Evolutionary conservation across 2,888 invertebrate species (phyloP).

Genomic region (Oscheius sp.): DNA sequence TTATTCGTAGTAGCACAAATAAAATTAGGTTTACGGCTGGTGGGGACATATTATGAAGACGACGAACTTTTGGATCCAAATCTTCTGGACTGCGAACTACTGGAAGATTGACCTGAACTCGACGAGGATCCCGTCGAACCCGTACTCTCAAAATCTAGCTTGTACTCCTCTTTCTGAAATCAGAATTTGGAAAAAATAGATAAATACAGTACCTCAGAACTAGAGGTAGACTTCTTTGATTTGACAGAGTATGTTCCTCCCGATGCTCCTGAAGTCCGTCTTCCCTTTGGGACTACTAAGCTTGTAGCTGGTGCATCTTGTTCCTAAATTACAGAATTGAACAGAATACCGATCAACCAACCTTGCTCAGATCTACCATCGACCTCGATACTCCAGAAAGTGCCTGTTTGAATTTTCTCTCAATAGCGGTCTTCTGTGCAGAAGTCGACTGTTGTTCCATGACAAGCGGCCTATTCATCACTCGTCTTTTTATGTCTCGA

Average conservation of each 20-base stretch:
- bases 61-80: neutral
- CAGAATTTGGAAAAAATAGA: neutral
- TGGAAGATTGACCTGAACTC: neutral
- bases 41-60: neutral
- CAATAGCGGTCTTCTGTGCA: conserved; percentile 22
- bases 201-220: conserved; percentile 3
- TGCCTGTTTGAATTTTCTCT: conserved; percentile 35
- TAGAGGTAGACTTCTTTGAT: conserved; percentile 21
- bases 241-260: conserved; percentile 25
- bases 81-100: neutral
- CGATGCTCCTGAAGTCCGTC: conserved; percentile 14
- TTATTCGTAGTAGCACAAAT: neutral
- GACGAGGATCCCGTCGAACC: conserved; percentile 12
- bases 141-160: conserved; percentile 21
- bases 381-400: conserved; percentile 10
- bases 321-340: neutral
- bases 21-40: neutral
- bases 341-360: neutral
- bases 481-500: conserved; percentile 20
- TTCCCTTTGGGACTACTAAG: conserved; percentile 2
- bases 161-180: conserved; percentile 31
- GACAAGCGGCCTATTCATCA: conserved; percentile 24
- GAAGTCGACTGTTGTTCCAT: conserved; percentile 35
- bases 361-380: neutral
- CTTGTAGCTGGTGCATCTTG: neutral